A percentile compares a stretch with the other conserved stretches of the same genome.
These are phyloP conservation scores for Mythimna impura DNA, from an alignment of 2,888 invertebrate genomes.

Conservation along the genomic window DNA sequence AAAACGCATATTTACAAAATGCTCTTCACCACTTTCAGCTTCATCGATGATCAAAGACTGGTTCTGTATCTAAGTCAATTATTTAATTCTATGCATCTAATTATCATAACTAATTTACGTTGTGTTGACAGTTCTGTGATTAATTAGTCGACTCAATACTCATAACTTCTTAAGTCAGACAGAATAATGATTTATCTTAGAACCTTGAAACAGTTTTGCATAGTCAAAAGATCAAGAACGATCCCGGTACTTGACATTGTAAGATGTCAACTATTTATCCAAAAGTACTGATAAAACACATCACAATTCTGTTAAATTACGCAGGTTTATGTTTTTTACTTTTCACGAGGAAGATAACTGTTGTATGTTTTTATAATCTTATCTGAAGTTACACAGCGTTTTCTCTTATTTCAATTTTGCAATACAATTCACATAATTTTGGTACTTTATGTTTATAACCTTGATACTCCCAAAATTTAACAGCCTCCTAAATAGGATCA, in stretches of 20 bases:
- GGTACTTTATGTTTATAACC: slow-evolving; percentile 25
- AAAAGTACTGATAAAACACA: slow-evolving; percentile 43
- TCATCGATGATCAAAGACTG: background rate
- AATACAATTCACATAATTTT: slow-evolving; percentile 34
- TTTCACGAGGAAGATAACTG: background rate
- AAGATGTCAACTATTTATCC: slow-evolving; percentile 21
- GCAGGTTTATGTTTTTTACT: slow-evolving; percentile 7
- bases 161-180: background rate
- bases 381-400: slow-evolving; percentile 17
- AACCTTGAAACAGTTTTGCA: slow-evolving; percentile 71
- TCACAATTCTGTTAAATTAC: background rate
- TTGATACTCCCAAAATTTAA: slow-evolving; percentile 36
- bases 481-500: slow-evolving; percentile 19
- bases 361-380: slow-evolving; percentile 5
- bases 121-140: slow-evolving; percentile 29
- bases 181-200: slow-evolving; percentile 41
- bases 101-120: slow-evolving; percentile 25
- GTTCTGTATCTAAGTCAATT: background rate
- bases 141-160: slow-evolving; percentile 26
- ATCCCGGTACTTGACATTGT: slow-evolving; percentile 57
- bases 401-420: slow-evolving; percentile 44
- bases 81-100: slow-evolving; percentile 12
- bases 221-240: slow-evolving; percentile 72
- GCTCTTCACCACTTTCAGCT: background rate
- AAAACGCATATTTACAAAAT: background rate